Base-by-base conservation (phyloP, 2,113 vertebrate genomes). In the Anguilla rostrata region DNA sequence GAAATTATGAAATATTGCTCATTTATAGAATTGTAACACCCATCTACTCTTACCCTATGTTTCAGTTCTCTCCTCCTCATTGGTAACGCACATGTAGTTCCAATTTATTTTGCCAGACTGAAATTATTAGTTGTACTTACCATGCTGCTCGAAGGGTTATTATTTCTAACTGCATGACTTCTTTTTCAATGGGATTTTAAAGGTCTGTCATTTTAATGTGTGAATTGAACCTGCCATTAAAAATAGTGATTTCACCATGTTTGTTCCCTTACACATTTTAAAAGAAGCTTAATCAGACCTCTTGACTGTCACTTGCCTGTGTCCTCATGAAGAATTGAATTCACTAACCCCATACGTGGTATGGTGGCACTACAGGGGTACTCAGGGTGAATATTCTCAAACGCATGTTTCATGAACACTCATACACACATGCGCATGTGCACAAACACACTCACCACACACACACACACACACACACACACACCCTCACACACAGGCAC, bases 251-350 rank as follows among this genome's bases (percentile, higher is more conserved):
- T 71, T n/a, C 18, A 16, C 11, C 46, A 8, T 14, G 0, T 12
- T 78, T 39, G 18, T 18, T 18, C 66, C 8, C 66, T 85, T 53
- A 78, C 56, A 85, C 49, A 79, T 85, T 85, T 79, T 78, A 43
- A 79, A 79, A 85, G 78, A 79, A 85, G 78, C 84, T 85, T 41
- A 78, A 78, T 78, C 84, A 79, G 5, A 43, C 29, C 63, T 49
- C 39, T 2, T n/a, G 26, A 16, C 43, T 26, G 71, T 46, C 71
- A 49, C 84, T 39, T 79, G 12, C 14, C 78, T 78, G 46, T 53
- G 11, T 39, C 29, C 66, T 78, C 41, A 78, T 85, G 53, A 53
- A 66, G 2, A 5, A 66, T 43, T 29, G 18, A 22, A 20, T 22
- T 75, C 71, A 29, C 20, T n/a, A 71, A 78, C 43, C 40, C 84